These are phyloP conservation scores for Spilogale gracilis DNA, from an alignment of 2,113 vertebrate genomes.

Conservation along the genomic window DNA sequence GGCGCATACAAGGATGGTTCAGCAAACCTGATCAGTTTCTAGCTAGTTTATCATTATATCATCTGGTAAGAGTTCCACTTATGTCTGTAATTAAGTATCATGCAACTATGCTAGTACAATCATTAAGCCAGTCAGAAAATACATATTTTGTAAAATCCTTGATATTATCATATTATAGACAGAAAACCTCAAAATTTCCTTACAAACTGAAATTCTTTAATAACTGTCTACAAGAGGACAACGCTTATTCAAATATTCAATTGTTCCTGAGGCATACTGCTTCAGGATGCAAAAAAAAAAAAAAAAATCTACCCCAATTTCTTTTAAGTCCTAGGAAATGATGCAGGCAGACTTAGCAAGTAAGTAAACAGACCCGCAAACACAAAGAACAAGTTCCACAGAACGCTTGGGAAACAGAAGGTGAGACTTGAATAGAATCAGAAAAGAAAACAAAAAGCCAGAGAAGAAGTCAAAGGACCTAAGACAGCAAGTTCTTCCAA, in stretches of 20 bases:
- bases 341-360: neutral
- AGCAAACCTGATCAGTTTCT: neutral
- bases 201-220: neutral
- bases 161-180: neutral
- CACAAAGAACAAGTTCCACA: neutral
- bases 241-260: neutral
- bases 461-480: constrained; percentile 32
- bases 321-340: constrained; percentile 34
- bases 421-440: neutral
- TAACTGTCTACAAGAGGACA: neutral
- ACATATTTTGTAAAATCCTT: neutral
- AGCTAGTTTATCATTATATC: constrained; percentile 19
- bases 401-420: neutral
- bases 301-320: neutral
- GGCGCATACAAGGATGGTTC: neutral
- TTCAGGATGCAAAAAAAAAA: neutral
- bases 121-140: constrained; percentile 5
- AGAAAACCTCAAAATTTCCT: constrained; percentile 17
- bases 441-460: constrained; percentile 32
- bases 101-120: neutral
- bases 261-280: neutral
- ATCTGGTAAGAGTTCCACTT: neutral
- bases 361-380: neutral
- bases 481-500: neutral
- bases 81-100: neutral